Base-by-base conservation (phyloP, 2,888 invertebrate genomes). In the Rhamnusium bicolor region DNA sequence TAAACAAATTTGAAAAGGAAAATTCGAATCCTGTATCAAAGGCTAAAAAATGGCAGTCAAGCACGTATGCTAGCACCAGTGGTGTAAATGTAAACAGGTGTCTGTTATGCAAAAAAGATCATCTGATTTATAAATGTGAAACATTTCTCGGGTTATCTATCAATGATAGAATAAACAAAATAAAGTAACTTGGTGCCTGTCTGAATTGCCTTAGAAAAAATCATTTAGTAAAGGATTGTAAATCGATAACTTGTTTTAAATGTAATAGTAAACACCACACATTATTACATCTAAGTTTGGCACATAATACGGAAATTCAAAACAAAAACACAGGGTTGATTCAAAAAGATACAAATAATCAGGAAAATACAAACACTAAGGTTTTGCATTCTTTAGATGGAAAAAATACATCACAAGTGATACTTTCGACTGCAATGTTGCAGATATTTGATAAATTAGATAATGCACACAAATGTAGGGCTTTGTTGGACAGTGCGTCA, bases 381-480 rank as follows among this genome's bases (percentile, higher is more conserved):
- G 19, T 19, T 51, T 8, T 19, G 1, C 51, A 51, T 51, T 14
- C 51, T 4, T 18, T 53, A 53, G 21, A 53, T 8, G 21, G 53
- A 10, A 21, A 19, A 1, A 21, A 21, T 12, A 2, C 12, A 19
- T 53, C 51, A 19, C 51, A 51, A 51, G 51, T 51, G 7, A 21
- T 53, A 21, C 53, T 53, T 21, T 53, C 53, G 53, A 53, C 21
- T 53, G 53, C 53, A 4, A 8, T 21, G 10, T 53, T 53, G 16
- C 14, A 14, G n/a, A 19, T 21, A 18, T 69, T 40, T 49, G 21
- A 21, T 8, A 69, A 61, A 21, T 7, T 16, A 12, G 29, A 14
- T 21, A 46, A 66, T 1, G 18, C 32, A 21, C 61, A 69, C 46
- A 69, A 21, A 53, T 19, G 21, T 21, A 53, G 53, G 21, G 53